Conservation (phyloP, 2,113 vertebrate genomes). For the Cervus canadensis region DNA sequence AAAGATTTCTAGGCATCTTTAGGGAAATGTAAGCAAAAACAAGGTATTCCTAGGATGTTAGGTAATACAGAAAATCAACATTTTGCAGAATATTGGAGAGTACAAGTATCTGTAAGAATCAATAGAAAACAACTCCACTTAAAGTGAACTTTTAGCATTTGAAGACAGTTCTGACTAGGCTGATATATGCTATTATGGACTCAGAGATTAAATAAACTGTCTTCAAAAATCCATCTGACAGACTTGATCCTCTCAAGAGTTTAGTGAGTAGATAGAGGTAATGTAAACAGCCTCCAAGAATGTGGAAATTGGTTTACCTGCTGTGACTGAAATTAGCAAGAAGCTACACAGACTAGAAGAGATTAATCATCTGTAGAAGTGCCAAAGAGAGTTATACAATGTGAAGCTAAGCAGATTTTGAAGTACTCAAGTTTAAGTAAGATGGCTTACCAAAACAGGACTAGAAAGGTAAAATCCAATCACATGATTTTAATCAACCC, state of each 20-base stretch:
- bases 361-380: background rate
- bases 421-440: constrained; percentile 24
- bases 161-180: background rate
- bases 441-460: background rate
- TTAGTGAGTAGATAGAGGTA: background rate
- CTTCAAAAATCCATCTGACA: background rate
- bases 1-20: background rate
- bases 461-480: background rate
- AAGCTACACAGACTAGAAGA: background rate
- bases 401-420: constrained; percentile 14
- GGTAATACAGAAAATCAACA: background rate
- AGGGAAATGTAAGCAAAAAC: background rate
- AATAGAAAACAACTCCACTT: background rate
- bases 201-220: background rate
- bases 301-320: background rate
- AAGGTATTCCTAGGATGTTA: background rate
- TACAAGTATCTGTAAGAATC: background rate
- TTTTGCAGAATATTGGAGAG: background rate
- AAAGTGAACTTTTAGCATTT: background rate
- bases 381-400: background rate
- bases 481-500: background rate
- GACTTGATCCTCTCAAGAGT: background rate
- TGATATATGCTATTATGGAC: background rate
- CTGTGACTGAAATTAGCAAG: constrained; percentile 25
- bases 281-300: background rate